Conservation (phyloP, 2,113 vertebrate genomes). For the Elephantulus edwardii region DNA sequence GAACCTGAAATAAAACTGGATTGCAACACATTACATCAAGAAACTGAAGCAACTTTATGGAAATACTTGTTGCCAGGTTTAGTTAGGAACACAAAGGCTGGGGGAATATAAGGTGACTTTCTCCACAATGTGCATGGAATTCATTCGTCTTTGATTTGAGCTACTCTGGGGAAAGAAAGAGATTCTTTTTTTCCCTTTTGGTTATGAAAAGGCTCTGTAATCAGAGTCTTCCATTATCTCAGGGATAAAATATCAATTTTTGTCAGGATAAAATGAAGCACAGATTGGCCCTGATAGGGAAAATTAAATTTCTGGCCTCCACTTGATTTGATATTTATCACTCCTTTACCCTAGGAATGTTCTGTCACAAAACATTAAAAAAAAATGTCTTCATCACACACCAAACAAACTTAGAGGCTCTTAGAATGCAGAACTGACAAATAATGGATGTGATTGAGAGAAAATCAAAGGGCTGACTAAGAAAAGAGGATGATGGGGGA, state of each 20-base stretch:
- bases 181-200: slow-evolving; percentile 63
- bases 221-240: slow-evolving; percentile 81
- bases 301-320: slow-evolving; percentile 81
- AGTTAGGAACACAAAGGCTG: slow-evolving; percentile 5
- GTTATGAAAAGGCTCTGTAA: slow-evolving; percentile 78
- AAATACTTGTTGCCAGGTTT: slow-evolving; percentile 24
- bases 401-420: slow-evolving; percentile 69
- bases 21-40: slow-evolving; percentile 47
- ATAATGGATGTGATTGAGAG: background rate
- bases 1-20: slow-evolving; percentile 47
- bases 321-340: slow-evolving; percentile 84
- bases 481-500: slow-evolving; percentile 23
- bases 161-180: slow-evolving; percentile 73
- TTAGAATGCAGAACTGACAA: slow-evolving; percentile 62
- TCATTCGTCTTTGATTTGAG: slow-evolving; percentile 69
- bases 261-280: slow-evolving; percentile 81
- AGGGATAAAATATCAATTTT: slow-evolving; percentile 84
- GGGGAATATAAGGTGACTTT: slow-evolving; percentile 39
- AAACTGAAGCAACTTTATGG: slow-evolving; percentile 3
- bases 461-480: slow-evolving; percentile 30
- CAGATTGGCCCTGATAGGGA: slow-evolving; percentile 78
- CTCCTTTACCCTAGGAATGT: slow-evolving; percentile 76
- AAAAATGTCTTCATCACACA: slow-evolving; percentile 65
- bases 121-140: slow-evolving; percentile 44
- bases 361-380: slow-evolving; percentile 70